Evolutionary conservation across 2,113 vertebrate genomes (phyloP).

Genomic region (Dolichallabes microphthalmus): DNA sequence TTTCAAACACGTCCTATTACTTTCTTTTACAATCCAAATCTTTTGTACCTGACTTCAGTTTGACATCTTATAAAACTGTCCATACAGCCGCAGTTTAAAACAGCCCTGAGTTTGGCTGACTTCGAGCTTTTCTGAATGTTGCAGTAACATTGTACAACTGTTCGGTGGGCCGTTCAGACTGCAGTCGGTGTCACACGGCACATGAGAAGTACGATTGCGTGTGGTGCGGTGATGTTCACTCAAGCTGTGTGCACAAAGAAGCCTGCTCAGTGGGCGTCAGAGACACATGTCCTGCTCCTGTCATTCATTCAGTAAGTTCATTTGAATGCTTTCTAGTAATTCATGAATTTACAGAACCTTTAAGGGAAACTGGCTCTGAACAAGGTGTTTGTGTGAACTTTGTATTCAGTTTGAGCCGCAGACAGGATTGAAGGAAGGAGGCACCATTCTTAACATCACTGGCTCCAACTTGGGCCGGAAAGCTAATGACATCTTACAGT

Average conservation of each 20-base stretch:
- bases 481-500: slow-evolving; percentile 84
- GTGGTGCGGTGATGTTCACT: slow-evolving; percentile 83
- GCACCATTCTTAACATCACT: slow-evolving; percentile 86
- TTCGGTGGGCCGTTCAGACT: slow-evolving; percentile 88
- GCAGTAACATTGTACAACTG: slow-evolving; percentile 94
- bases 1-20: neutral
- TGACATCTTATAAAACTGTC: neutral
- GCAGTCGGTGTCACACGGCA: slow-evolving; percentile 92
- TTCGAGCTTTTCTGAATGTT: neutral
- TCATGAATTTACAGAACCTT: too few relatives aligned
- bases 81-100: neutral
- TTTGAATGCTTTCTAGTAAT: neutral
- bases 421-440: slow-evolving; percentile 88
- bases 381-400: neutral
- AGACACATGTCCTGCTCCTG: slow-evolving; percentile 85
- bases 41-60: neutral
- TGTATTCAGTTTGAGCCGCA: slow-evolving; percentile 84
- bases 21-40: neutral
- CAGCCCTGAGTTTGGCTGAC: neutral
- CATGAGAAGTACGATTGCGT: slow-evolving; percentile 84
- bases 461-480: slow-evolving; percentile 97
- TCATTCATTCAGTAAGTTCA: slow-evolving; percentile 84
- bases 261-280: slow-evolving; percentile 81
- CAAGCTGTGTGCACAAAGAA: slow-evolving; percentile 80
- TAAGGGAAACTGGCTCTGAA: neutral